Evolutionary conservation across 2,113 vertebrate genomes (phyloP), one percentile per base, ranked within the genome.

Genomic region (Taurulus bubalis): DNA sequence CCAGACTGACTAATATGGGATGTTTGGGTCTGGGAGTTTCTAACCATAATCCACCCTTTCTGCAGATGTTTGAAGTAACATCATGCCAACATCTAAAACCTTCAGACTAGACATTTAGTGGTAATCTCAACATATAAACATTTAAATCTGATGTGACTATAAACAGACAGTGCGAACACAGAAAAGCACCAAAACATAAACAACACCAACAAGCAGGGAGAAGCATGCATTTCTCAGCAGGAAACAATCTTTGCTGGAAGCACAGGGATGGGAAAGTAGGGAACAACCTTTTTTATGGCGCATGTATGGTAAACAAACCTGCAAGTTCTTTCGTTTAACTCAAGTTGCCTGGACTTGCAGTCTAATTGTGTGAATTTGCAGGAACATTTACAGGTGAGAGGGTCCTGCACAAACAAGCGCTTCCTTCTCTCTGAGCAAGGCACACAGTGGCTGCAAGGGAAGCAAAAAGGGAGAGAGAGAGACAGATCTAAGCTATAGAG

Each of bases 311-410:
- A 95, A 96, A 98, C 98, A 97, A 98, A 99, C 98, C 98, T 99
- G 98, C 98, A 99, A 96, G 96, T 98, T 96, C 96, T 96, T 95
- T 98, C 96, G 96, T 99, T 99, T 99, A 99, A 97, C 95, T 98
- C 97, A 97, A 98, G 98, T 94, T 97, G 96, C 95, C 96, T 97
- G 95, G 97, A 97, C 96, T 97, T 97, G 97, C 98, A 98, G 96
- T 97, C 96, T 94, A 97, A 98, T 90, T 98, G 96, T 96, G 97
- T 97, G 96, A 96, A 96, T 98, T 97, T 99, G 96, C 98, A 99
- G 96, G 98, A 97, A 93, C 98, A 99, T 96, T 96, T 96, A 97
- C 98, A 99, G 96, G 96, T 98, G 96, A 97, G 94, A 94, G 96
- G 97, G 95, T 99, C 97, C 97, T 98, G 98, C 95, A 97, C 96